Percentiles rank a stretch among this genome's conserved stretches.
phyloP scores from a whole-genome alignment of 2,113 vertebrate genomes.

The Pantherophis guttatus region DNA sequence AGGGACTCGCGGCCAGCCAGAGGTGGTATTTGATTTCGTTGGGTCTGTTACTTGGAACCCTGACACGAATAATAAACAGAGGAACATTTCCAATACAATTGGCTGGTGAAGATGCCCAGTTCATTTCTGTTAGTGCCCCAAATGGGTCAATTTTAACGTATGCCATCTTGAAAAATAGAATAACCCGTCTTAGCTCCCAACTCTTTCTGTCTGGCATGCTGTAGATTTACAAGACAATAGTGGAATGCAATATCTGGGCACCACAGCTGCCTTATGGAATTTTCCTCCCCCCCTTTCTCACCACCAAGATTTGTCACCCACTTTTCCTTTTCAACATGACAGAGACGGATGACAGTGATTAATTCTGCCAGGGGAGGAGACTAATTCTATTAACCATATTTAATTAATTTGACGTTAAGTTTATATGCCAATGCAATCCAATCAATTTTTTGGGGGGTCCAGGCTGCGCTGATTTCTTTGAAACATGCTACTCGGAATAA shows the following conservation, averaged over 20 bases:
- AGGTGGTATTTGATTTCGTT: too few species aligned
- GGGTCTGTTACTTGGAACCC: too few species aligned
- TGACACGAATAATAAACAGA: not conserved
- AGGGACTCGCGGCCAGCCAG: too few species aligned
- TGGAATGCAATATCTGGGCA: not conserved
- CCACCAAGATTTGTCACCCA: not conserved
- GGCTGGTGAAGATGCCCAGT: not conserved
- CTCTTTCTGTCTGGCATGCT: too few species aligned
- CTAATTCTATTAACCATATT: not conserved
- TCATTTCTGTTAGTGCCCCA: constrained; percentile 23
- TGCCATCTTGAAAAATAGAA: not conserved
- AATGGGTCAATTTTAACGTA: constrained; percentile 11
- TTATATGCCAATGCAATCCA: not conserved
- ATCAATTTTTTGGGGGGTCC: not conserved
- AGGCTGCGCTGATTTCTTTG: not conserved
- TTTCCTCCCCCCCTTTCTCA: not conserved
- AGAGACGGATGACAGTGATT: not conserved
- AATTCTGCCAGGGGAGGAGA: not conserved
- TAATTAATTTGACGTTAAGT: not conserved
- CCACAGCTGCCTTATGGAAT: not conserved
- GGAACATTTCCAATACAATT: constrained; percentile 29
- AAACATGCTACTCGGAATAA: not conserved
- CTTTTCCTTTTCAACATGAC: not conserved
- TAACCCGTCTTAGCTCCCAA: constrained; percentile 23
- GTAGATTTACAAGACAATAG: not conserved